Evolutionary conservation across 2,888 invertebrate species (phyloP), one percentile per base, ranked within the genome.

Genomic region (Congeria kusceri): DNA sequence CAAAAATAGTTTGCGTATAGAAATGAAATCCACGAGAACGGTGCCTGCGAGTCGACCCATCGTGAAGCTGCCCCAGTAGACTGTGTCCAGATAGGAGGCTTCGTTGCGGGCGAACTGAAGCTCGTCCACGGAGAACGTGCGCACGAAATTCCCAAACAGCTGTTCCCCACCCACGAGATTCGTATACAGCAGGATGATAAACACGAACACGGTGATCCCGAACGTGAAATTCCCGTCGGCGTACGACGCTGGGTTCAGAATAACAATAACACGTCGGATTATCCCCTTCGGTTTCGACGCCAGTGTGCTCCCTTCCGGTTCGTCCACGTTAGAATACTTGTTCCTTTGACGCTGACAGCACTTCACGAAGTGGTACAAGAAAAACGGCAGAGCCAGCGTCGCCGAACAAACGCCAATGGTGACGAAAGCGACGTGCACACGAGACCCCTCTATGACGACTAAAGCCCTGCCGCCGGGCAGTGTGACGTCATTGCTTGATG

Each of bases 11-110:
- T 39, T 70, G 53, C 75, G 62, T 15, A 84, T 79, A n/a, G 74
- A 70, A 9, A 86, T 56, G 62, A 46, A 75, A 47, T 77, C 65
- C 1, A 80, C 69, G 13, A 81, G 46, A 3, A 86, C n/a, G 13
- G 80, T 68, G 3, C 84, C 80, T 3, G 68, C 20, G 9, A 80
- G 69, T 7, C 86, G 72, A 4, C 86, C 86, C 1, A 72, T 27
- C 15, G 86, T 77, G 61, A 83, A 86, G 53, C 78, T 68, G 23
- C 74, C 77, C 79, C 81, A 86, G 73, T 77, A 86, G n/a, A 63
- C 78, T 2, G 84, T 84, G 58, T 82, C 80, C 18, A 86, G 66
- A 47, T 78, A 77, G 1, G 86, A 78, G 0, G 83, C 86, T 58
- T 82, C 83, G 46, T 80, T 70, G 56, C 83, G 63, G 11, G 67